phyloP scores from a whole-genome alignment of 2,888 invertebrate species.

The Patella pellucida region DNA sequence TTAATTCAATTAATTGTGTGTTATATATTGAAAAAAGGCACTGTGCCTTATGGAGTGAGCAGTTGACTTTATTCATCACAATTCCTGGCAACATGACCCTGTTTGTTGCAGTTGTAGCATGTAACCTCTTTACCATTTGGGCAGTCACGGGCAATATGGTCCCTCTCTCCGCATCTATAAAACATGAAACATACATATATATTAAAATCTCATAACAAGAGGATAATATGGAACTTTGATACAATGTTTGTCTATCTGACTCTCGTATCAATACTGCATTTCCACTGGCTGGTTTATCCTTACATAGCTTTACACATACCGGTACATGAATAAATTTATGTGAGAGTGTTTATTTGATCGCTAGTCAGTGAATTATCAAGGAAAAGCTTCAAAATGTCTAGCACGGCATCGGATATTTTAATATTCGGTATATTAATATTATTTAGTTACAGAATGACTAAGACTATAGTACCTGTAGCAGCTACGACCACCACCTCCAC shows the following conservation, averaged over 20 bases:
- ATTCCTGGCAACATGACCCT: slow-evolving; percentile 72
- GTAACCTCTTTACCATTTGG: slow-evolving; percentile 38
- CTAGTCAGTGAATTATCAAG: too few species aligned
- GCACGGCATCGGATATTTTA: too few species aligned
- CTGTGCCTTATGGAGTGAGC: not conserved
- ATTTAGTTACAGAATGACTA: too few species aligned
- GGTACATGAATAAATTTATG: too few species aligned
- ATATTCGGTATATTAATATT: too few species aligned
- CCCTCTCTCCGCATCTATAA: slow-evolving; percentile 60
- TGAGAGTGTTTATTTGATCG: too few species aligned
- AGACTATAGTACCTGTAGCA: not conserved
- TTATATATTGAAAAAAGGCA: not conserved
- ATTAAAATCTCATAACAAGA: not conserved
- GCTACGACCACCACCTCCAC: not conserved
- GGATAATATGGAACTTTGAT: too few species aligned
- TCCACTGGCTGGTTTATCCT: too few species aligned
- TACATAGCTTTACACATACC: too few species aligned
- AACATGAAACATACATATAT: not conserved
- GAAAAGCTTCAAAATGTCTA: too few species aligned
- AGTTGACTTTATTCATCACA: slow-evolving; percentile 49
- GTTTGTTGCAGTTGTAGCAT: slow-evolving; percentile 71
- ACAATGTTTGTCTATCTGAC: too few species aligned
- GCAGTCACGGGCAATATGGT: slow-evolving; percentile 65
- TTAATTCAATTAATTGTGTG: not conserved
- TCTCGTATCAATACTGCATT: too few species aligned